These are phyloP conservation scores for Gopherus flavomarginatus DNA, from an alignment of 2,113 vertebrate species.

Conservation along the genomic window DNA sequence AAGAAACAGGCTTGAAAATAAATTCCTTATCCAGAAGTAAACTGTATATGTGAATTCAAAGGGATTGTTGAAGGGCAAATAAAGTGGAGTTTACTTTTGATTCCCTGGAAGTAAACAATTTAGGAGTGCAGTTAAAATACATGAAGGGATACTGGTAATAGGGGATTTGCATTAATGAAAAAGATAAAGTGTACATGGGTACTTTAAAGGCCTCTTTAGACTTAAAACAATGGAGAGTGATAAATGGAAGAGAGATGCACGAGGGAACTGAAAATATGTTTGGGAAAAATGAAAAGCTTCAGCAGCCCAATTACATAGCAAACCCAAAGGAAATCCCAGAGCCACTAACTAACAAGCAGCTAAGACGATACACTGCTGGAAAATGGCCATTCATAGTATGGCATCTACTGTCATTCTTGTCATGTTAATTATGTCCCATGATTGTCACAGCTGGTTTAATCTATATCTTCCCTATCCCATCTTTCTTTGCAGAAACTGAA, in stretches of 20 bases:
- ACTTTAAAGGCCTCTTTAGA: neutral
- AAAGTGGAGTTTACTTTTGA: slow-evolving; percentile 13
- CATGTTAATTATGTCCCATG: slow-evolving; percentile 29
- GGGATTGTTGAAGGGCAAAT: neutral
- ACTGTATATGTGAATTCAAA: neutral
- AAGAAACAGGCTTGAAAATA: slow-evolving; percentile 15
- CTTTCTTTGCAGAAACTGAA: slow-evolving; percentile 35
- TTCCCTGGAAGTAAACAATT: slow-evolving; percentile 3
- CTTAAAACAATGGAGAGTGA: neutral
- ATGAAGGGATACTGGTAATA: neutral
- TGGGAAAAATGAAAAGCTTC: slow-evolving; percentile 15
- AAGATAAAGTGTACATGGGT: neutral
- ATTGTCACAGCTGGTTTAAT: slow-evolving; percentile 53
- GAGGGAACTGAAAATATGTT: neutral
- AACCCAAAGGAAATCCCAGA: slow-evolving; percentile 26
- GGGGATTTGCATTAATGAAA: neutral
- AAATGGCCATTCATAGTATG: slow-evolving; percentile 13
- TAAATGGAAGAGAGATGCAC: slow-evolving; percentile 10
- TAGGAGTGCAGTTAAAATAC: neutral
- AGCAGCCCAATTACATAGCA: slow-evolving; percentile 22
- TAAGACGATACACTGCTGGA: slow-evolving; percentile 12
- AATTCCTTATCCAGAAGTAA: slow-evolving; percentile 27
- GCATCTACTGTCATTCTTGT: neutral
- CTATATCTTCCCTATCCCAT: slow-evolving; percentile 24
- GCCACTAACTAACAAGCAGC: slow-evolving; percentile 32